Evolutionary conservation across 1,140 invertebrate genomes (phyloP).

Genomic region (Bombus soroeensis): DNA sequence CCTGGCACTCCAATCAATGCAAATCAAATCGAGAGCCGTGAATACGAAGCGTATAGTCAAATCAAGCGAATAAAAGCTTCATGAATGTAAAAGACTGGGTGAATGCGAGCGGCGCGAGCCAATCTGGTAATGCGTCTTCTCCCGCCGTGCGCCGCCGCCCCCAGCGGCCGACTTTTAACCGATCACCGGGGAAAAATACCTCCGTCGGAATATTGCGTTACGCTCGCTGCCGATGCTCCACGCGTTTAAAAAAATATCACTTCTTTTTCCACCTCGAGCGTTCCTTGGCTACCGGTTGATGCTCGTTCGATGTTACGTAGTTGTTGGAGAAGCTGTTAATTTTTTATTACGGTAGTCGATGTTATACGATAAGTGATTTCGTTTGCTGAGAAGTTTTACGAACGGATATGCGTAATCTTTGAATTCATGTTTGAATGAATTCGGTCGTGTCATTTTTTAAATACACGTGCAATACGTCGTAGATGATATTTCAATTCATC

Average conservation of each 20-base stretch:
- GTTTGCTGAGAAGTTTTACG: neutral
- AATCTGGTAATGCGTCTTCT: slow-evolving; percentile 82
- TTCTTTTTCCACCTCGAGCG: neutral
- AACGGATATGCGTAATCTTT: neutral
- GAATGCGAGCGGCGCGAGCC: slow-evolving; percentile 74
- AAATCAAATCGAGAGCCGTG: slow-evolving; percentile 81
- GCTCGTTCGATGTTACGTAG: neutral
- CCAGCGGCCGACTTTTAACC: slow-evolving; percentile 25
- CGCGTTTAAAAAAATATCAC: slow-evolving; percentile 36
- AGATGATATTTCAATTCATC: too few relatives aligned
- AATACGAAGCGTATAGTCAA: slow-evolving; percentile 80
- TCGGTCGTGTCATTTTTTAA: neutral
- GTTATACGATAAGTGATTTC: too few relatives aligned
- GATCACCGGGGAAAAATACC: slow-evolving; percentile 39
- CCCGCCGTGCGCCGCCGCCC: slow-evolving; percentile 24
- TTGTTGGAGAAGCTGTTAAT: neutral
- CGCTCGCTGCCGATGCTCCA: neutral
- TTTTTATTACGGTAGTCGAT: neutral
- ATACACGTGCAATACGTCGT: too few relatives aligned
- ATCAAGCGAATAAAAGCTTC: slow-evolving; percentile 82
- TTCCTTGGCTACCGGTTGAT: neutral
- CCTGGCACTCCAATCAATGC: slow-evolving; percentile 82
- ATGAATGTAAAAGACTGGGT: slow-evolving; percentile 81
- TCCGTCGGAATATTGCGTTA: slow-evolving; percentile 38
- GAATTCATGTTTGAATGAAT: neutral